phyloP scores from a whole-genome alignment of 2,113 vertebrate genomes.

The Baryphthengus martii region DNA sequence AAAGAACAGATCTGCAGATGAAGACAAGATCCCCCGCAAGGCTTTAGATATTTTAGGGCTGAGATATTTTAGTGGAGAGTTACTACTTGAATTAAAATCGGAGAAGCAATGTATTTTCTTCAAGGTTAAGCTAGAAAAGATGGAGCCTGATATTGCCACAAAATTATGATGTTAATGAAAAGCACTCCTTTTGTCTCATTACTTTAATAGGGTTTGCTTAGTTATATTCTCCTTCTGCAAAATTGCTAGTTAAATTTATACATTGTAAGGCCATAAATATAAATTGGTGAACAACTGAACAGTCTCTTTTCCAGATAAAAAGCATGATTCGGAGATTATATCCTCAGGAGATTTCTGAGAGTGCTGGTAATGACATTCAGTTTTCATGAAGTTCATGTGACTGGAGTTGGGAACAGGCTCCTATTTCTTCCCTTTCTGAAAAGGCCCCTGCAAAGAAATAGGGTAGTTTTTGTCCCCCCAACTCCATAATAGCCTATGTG shows the following conservation, averaged over 20 bases:
- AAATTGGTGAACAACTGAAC: conserved; percentile 1
- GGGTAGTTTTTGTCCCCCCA: not conserved
- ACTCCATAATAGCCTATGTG: not conserved
- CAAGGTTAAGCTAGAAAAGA: not conserved
- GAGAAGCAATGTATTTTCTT: conserved; percentile 2
- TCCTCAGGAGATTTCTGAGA: not conserved
- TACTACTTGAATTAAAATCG: not conserved
- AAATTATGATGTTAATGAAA: not conserved
- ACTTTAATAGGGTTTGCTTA: not conserved
- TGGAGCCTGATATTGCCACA: not conserved
- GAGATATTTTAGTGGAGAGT: not conserved
- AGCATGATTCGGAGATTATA: not conserved
- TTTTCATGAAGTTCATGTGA: not conserved
- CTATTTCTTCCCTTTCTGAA: not conserved
- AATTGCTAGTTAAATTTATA: not conserved
- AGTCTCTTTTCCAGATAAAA: not conserved
- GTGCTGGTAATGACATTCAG: not conserved
- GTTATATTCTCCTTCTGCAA: not conserved
- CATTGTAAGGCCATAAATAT: not conserved
- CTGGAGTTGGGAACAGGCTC: not conserved
- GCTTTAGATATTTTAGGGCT: not conserved
- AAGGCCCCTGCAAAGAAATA: not conserved
- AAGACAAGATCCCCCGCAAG: not conserved
- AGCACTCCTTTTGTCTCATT: not conserved
- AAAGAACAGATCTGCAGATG: not conserved